Percentiles rank a stretch among this genome's conserved stretches.
Evolutionary conservation across 2,888 invertebrate genomes (phyloP).

Genomic region (Polylopha cassiicola): DNA sequence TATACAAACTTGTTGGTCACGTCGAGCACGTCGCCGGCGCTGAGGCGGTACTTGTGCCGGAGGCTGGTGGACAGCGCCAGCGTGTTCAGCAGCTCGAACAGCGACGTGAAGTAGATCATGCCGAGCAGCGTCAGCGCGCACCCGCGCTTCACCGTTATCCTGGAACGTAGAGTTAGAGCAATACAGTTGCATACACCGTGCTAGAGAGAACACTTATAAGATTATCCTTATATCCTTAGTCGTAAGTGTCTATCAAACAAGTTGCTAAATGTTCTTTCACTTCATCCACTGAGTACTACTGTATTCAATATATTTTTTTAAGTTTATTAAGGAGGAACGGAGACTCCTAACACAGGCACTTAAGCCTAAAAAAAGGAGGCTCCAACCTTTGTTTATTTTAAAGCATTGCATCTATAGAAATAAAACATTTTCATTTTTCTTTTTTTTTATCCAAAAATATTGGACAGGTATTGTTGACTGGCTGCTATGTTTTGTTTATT

Average conservation of each 20-base stretch:
- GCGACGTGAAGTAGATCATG: conserved; percentile 81
- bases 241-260: conserved; percentile 14
- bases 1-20: conserved; percentile 84
- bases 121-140: conserved; percentile 79
- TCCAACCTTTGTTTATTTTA: too few species aligned
- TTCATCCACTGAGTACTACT: conserved; percentile 9
- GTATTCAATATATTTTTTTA: conserved; percentile 6
- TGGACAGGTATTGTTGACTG: too few species aligned
- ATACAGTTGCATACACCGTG: too few species aligned
- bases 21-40: conserved; percentile 82
- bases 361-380: too few species aligned
- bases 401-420: too few species aligned
- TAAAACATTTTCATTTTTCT: too few species aligned
- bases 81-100: conserved; percentile 81
- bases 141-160: conserved; percentile 79
- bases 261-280: conserved; percentile 12
- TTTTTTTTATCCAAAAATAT: too few species aligned
- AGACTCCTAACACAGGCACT: too few species aligned
- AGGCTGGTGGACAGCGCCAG: conserved; percentile 78
- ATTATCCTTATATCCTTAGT: too few species aligned
- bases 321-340: too few species aligned
- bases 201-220: too few species aligned
- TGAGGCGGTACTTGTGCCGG: conserved; percentile 80
- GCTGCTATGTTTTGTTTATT: too few species aligned
- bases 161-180: conserved; percentile 32